Conservation (phyloP, 2,888 invertebrate genomes). For the Leistus spinibarbis region DNA sequence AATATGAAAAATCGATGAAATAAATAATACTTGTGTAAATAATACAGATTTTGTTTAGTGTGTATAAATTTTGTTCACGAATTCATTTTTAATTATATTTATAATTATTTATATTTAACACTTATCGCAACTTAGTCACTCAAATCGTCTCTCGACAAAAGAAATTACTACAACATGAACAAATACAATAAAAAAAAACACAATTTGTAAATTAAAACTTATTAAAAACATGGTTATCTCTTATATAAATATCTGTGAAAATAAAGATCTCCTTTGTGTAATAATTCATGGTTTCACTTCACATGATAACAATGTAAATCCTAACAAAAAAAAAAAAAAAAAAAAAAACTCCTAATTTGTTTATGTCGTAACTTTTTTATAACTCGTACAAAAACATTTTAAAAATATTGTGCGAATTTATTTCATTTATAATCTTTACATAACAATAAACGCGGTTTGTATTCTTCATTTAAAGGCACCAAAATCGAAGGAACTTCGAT, state of each 20-base stretch:
- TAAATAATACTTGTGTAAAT: conserved; percentile 7
- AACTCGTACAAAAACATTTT: neutral
- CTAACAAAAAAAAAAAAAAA: too few species aligned
- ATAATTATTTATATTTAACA: conserved; percentile 1
- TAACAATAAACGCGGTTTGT: neutral
- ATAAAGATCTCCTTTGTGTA: neutral
- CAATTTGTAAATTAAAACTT: neutral
- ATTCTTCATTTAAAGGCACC: neutral
- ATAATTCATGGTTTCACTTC: neutral
- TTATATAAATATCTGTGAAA: neutral
- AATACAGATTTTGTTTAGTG: neutral
- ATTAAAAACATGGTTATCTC: neutral
- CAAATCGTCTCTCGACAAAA: neutral
- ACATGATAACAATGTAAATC: too few species aligned
- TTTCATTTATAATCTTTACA: neutral
- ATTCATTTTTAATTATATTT: neutral
- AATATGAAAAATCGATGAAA: neutral
- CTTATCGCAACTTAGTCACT: neutral
- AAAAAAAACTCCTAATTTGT: too few species aligned
- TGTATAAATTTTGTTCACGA: conserved; percentile 11
- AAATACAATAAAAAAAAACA: neutral
- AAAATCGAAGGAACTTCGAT: neutral
- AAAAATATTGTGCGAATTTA: neutral
- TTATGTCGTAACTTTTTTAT: neutral
- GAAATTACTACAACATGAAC: neutral